A percentile compares a stretch with the other conserved stretches of the same genome.
Evolutionary conservation across 2,797 vertebrate genomes (phyloP).

Genomic region (Sitta carolinensis): DNA sequence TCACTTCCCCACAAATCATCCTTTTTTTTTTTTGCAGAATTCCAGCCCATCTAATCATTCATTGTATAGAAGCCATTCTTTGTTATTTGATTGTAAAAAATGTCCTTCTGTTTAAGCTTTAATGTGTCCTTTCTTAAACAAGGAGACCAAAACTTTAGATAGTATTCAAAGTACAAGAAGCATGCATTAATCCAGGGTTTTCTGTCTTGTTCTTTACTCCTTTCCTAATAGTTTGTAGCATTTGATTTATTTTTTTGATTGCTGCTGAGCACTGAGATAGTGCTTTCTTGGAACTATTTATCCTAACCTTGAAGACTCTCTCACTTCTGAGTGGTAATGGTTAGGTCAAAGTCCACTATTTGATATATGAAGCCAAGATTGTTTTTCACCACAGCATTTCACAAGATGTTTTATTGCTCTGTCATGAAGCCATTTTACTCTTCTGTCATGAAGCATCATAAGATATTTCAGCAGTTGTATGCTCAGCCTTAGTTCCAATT

Average conservation of each 20-base stretch:
- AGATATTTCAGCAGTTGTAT: neutral
- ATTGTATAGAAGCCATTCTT: neutral
- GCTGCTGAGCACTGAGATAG: neutral
- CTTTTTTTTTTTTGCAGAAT: neutral
- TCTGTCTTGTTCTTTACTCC: neutral
- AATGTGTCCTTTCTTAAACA: neutral
- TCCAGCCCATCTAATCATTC: neutral
- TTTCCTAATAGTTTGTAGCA: neutral
- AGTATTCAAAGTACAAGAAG: neutral
- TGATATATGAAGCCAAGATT: slow-evolving; percentile 19
- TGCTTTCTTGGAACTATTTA: slow-evolving; percentile 22
- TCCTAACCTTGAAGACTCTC: neutral
- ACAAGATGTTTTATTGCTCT: neutral
- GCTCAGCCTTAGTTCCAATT: neutral
- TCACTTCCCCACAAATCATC: neutral
- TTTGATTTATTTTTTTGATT: slow-evolving; percentile 6
- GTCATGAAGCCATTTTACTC: neutral
- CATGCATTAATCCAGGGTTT: neutral
- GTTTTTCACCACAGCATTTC: neutral
- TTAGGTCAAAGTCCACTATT: neutral
- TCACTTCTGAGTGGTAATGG: neutral
- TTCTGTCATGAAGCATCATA: neutral
- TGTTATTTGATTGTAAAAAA: neutral
- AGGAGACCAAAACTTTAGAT: neutral
- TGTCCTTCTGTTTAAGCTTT: neutral